Conservation (phyloP, 2,797 vertebrate species). For the Lagorchestes hirsutus region DNA sequence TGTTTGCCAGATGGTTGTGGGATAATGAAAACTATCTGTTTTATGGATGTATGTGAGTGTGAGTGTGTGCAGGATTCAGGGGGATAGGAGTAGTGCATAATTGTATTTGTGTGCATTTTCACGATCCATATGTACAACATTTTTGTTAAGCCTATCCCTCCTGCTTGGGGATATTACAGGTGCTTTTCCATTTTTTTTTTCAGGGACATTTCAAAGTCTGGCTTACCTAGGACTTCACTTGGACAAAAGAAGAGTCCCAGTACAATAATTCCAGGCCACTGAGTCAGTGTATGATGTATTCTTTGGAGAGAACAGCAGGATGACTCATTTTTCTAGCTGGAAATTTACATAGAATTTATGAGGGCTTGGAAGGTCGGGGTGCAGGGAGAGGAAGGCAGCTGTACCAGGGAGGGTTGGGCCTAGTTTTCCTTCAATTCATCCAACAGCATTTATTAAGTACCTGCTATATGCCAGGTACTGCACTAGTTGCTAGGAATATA, state of each 20-base stretch:
- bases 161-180: background rate
- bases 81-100: background rate
- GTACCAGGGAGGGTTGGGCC: background rate
- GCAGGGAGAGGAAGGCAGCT: constrained; percentile 17
- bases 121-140: background rate
- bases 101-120: background rate
- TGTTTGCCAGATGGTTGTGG: background rate
- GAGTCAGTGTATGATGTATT: background rate
- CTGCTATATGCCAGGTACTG: background rate
- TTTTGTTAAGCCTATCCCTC: background rate
- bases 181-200: background rate
- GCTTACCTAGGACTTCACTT: background rate
- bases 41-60: background rate
- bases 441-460: background rate
- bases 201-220: background rate
- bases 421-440: background rate
- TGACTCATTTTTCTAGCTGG: background rate
- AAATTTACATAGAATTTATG: constrained; percentile 40
- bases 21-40: constrained; percentile 33
- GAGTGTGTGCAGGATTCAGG: background rate
- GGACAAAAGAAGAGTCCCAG: background rate
- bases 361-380: constrained; percentile 34
- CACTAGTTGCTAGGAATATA: background rate
- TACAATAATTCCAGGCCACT: background rate
- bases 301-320: constrained; percentile 12